Evolutionary conservation across 2,797 vertebrate genomes (phyloP), one percentile per base, ranked within the genome.

Genomic region (Echeneis naucrates): DNA sequence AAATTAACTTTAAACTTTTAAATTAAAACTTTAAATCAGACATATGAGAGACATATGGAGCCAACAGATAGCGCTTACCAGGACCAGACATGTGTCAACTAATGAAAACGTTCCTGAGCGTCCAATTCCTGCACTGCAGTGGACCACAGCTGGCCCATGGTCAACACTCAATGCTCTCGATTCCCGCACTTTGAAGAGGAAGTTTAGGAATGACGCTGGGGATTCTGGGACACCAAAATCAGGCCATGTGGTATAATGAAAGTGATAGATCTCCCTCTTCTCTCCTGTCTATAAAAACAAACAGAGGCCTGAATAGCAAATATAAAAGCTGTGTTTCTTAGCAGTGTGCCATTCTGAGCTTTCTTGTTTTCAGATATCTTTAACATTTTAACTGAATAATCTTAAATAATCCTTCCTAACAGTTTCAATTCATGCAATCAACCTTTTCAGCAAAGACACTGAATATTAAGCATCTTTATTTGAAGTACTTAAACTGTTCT

Each of bases 161-260:
- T 95, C 96, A 0, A 67, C 75, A 59, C 86, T 93, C 7, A 99
- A 87, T 0, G 96, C 97, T 16, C 95, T 95, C 0, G 97, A 99
- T 85, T 99, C 97, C 0, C 98, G 94, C 83, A 99, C 98, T 93
- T 98, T 98, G 83, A 97, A 96, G 64, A 99, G 95, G 88, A 99
- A 99, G 85, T 99, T 99, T 32, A 99, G 95, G 92, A 99, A 99
- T 1, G 97, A 99, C 4, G 98, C 98, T 0, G 98, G 98, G 0
- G 98, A 99, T 73, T 99, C 97, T 0, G 98, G 98, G 56, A 99
- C 98, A 0, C 98, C 98, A 0, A 99, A 99, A 88, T 99, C 98
- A 1, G 98, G 98, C 98, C 98, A 99, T 0, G 98, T 98, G 77
- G 98, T 99, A 87, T 99, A 99, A 92, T 99, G 98, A 90, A 99